Evolutionary conservation across 2,888 invertebrate genomes (phyloP), one percentile per base, ranked within the genome.

Genomic region (Marasmarcha lunaedactyla): DNA sequence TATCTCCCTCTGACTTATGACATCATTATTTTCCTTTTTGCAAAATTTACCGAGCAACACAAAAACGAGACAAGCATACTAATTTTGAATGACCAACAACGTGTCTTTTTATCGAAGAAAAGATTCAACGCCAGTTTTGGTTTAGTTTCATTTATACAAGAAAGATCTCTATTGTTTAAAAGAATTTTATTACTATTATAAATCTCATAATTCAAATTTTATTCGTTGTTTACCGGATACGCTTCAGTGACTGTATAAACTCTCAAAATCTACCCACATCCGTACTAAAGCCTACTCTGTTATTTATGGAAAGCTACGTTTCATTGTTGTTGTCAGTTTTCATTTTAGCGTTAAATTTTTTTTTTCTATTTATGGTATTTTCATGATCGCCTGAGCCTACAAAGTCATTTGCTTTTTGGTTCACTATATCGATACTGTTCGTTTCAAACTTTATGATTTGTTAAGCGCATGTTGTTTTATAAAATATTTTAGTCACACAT

Each of bases 261-360:
- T 71, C 73, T 72, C 69, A 68, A 71, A 73, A 71, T 70, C 70
- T 72, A 77, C 76, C 71, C 73, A 72, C 74, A 78, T 78, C 72
- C 74, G 71, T 68, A 68, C 67, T 71, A 76, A 73, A 72, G 72
- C 71, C 68, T 73, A 71, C 71, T 72, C 59, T 56, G 72, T 81
- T 79, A 76, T 81, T 79, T 77, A 79, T 77, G 74, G 64, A 67
- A 68, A 73, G 66, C 73, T 63, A 68, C 67, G 71, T 73, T 77
- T 73, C 74, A 74, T 79, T 77, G 71, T 78, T 76, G 70, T 69
- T 76, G 76, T 73, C 63, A 64, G 66, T 71, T 72, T 74, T 69
- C 67, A 73, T 77, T 78, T 73, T 62, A 66, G 64, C 69, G 67
- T 67, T 73, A 67, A 72, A 64, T 71, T 72, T 77, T 71, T n/a